Evolutionary conservation across 2,888 invertebrate genomes (phyloP).

Genomic region (Agrotis puta): DNA sequence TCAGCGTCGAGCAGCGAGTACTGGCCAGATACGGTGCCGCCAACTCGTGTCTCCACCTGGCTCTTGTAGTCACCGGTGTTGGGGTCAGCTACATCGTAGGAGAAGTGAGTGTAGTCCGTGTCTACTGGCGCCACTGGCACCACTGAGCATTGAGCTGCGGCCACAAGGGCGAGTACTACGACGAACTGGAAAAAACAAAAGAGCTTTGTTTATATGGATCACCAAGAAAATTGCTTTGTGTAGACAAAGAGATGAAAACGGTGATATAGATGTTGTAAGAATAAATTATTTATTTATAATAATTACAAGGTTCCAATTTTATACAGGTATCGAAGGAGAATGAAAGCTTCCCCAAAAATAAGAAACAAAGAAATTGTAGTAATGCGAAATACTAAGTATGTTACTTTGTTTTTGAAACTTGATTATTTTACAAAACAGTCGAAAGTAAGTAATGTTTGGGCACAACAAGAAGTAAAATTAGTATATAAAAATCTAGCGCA

Average conservation of each 20-base stretch:
- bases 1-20: conserved; percentile 91
- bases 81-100: conserved; percentile 91
- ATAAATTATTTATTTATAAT: neutral
- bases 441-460: too few species aligned
- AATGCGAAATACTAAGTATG: too few species aligned
- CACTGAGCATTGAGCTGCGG: conserved; percentile 84
- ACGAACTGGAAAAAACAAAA: conserved; percentile 78
- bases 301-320: neutral
- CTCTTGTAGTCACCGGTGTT: conserved; percentile 91
- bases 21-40: conserved; percentile 89
- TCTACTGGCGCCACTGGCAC: conserved; percentile 90
- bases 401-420: neutral
- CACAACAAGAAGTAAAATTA: too few species aligned
- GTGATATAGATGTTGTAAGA: neutral
- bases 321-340: neutral
- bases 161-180: conserved; percentile 84
- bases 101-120: conserved; percentile 88
- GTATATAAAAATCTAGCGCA: neutral
- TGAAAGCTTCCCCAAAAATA: too few species aligned
- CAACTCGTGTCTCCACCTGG: conserved; percentile 90
- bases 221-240: too few species aligned
- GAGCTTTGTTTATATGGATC: neutral
- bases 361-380: neutral
- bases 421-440: neutral
- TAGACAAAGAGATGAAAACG: neutral